These are phyloP conservation scores for Ptilorrhoa leucosticta DNA, from an alignment of 2,113 vertebrate genomes.

Conservation along the genomic window DNA sequence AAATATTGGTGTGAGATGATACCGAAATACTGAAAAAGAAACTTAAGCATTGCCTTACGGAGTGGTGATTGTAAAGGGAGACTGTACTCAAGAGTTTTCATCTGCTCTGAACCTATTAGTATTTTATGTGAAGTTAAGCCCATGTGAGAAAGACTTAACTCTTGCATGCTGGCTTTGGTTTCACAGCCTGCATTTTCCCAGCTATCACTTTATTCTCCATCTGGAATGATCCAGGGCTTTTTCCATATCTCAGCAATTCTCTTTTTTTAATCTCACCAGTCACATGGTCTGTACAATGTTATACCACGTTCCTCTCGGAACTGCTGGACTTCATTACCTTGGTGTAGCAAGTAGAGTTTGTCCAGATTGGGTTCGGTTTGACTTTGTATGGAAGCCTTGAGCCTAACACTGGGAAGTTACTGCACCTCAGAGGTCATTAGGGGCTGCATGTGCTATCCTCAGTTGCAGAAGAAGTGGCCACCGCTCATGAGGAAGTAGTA, in stretches of 20 bases:
- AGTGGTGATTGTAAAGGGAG: neutral
- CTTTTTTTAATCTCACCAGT: neutral
- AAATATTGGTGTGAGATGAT: neutral
- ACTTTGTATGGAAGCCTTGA: neutral
- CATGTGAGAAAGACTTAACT: neutral
- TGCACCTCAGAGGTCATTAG: neutral
- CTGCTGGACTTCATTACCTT: neutral
- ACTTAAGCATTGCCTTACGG: neutral
- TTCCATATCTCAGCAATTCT: neutral
- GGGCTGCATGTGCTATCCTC: neutral
- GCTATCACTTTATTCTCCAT: neutral
- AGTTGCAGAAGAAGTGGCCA: neutral
- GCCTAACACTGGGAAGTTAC: neutral
- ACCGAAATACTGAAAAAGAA: neutral
- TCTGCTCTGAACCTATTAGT: neutral
- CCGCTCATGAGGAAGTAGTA: neutral
- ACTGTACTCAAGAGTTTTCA: neutral
- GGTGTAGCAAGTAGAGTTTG: neutral
- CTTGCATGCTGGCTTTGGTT: neutral
- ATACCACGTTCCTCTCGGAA: neutral
- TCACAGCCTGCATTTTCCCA: neutral
- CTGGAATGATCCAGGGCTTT: neutral
- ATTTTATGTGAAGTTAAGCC: neutral
- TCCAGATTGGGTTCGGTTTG: neutral
- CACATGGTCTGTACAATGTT: fast-evolving